These are phyloP conservation scores for Abramis brama DNA, from an alignment of 2,113 vertebrate species.

Conservation along the genomic window DNA sequence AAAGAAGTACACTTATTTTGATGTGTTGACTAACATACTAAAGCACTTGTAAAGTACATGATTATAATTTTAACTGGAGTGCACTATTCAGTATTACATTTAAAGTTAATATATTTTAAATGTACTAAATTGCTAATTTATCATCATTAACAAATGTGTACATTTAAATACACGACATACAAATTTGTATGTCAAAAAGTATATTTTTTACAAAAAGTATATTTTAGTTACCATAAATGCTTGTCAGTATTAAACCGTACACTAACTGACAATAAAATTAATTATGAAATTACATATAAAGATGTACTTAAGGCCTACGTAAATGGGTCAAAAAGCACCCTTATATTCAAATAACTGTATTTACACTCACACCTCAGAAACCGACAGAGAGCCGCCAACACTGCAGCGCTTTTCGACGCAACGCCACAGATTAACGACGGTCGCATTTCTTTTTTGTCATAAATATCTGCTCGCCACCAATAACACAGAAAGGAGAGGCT, in stretches of 20 bases:
- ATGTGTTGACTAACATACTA: neutral
- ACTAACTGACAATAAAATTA: neutral
- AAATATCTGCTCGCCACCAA: neutral
- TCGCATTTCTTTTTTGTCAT: neutral
- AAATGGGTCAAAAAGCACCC: neutral
- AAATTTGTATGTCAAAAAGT: no score
- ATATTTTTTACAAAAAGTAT: no score
- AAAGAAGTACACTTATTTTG: neutral
- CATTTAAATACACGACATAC: neutral
- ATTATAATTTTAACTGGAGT: neutral
- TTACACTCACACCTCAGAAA: neutral
- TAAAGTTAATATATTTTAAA: neutral
- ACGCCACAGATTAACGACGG: neutral
- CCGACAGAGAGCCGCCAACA: neutral
- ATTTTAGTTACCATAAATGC: neutral
- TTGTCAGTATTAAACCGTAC: neutral
- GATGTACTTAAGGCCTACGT: neutral
- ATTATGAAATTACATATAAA: neutral
- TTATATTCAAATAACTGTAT: neutral
- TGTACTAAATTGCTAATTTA: neutral
- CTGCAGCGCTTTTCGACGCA: neutral
- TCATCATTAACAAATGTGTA: neutral
- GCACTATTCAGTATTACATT: neutral
- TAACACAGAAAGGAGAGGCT: slow-evolving; percentile 5
- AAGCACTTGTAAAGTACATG: neutral